Percentiles rank a stretch among this genome's conserved stretches.
These are phyloP conservation scores for Seriola dumerili DNA, from an alignment of 2,113 vertebrate species.

Conservation along the genomic window DNA sequence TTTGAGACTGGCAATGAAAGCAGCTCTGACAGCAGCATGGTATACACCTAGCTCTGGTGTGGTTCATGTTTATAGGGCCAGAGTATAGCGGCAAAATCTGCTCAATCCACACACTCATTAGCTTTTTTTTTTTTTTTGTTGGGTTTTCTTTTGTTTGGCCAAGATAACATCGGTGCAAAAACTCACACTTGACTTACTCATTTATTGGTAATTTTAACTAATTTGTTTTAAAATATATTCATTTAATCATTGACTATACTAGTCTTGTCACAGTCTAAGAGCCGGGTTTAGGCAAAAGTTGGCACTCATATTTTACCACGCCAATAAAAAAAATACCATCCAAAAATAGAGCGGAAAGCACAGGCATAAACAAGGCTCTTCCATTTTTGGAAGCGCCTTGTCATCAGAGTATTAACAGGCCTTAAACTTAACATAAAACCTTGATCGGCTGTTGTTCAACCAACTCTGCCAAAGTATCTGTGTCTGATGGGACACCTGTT, in stretches of 20 bases:
- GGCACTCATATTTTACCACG: neutral
- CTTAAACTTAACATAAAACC: neutral
- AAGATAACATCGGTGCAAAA: neutral
- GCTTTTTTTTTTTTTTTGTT: neutral
- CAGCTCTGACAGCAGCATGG: neutral
- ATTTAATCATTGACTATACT: neutral
- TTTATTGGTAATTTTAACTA: too few relatives aligned
- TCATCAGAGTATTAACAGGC: neutral
- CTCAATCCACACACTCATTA: neutral
- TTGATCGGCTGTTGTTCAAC: neutral
- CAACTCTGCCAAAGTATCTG: neutral
- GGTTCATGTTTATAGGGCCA: too few relatives aligned
- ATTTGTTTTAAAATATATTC: neutral
- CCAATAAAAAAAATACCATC: neutral
- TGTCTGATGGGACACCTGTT: slow-evolving; percentile 36
- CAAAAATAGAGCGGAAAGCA: neutral
- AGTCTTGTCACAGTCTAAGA: neutral
- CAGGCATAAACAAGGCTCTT: neutral
- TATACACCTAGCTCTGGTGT: neutral
- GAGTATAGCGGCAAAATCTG: neutral
- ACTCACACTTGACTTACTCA: neutral
- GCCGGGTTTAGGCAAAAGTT: neutral
- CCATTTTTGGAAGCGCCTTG: neutral
- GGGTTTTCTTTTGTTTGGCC: neutral
- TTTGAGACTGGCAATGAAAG: neutral